Percentiles rank a stretch among this genome's conserved stretches.
Conservation (phyloP, 2,888 invertebrate species). For the Phortica okadai region DNA sequence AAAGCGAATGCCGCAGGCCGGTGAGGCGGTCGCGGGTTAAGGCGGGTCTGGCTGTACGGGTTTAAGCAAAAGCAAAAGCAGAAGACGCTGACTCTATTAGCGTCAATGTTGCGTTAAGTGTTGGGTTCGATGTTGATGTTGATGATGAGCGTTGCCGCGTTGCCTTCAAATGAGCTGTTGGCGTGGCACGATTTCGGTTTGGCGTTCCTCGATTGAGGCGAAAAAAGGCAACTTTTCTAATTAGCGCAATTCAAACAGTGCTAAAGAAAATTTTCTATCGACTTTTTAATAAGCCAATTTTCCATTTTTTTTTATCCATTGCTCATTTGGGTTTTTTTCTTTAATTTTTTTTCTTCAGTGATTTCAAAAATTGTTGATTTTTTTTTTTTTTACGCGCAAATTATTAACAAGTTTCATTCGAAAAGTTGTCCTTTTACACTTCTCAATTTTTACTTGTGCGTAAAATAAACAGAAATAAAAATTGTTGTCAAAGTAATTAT, state of each 20-base stretch:
- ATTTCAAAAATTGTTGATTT: too few relatives aligned
- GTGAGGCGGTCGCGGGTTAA: neutral
- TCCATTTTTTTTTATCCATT: slow-evolving; percentile 12
- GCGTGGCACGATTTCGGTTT: slow-evolving; percentile 13
- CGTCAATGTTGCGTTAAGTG: slow-evolving; percentile 58
- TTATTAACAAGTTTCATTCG: neutral
- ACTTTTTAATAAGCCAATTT: slow-evolving; percentile 33
- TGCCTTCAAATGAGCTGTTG: slow-evolving; percentile 23
- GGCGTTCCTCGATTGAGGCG: slow-evolving; percentile 43
- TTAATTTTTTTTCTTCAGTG: neutral
- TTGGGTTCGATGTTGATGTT: slow-evolving; percentile 36
- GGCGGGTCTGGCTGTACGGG: neutral
- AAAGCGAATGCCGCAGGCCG: neutral
- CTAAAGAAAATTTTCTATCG: slow-evolving; percentile 19
- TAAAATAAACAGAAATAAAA: neutral
- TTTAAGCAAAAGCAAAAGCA: neutral
- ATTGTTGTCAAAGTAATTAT: neutral
- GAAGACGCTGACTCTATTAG: slow-evolving; percentile 55
- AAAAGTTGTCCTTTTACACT: neutral
- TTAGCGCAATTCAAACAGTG: slow-evolving; percentile 50
- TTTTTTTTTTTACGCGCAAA: too few relatives aligned
- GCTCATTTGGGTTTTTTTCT: neutral
- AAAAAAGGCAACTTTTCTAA: slow-evolving; percentile 61
- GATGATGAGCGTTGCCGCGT: neutral
- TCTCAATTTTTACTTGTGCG: neutral